Base-by-base conservation (phyloP, 35 echinoderm and acorn worm genomes). In the Apostichopus japonicus region DNA sequence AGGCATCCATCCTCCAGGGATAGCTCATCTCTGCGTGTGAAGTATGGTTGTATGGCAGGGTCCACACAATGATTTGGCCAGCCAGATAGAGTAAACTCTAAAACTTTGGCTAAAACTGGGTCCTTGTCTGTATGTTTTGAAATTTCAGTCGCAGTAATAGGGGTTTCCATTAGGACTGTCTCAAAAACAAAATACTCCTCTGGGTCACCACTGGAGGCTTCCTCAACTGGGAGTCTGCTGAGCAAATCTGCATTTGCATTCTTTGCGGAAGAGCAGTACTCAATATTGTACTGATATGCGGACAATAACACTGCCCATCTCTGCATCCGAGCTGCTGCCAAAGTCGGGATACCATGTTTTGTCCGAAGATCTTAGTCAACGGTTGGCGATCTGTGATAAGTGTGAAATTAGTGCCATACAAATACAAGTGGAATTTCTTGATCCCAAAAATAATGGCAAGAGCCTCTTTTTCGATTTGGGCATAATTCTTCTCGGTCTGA, bases 371-470 rank as follows among this genome's bases (percentile, higher is more conserved):
- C 27, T 33, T 87, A 6, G 93, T 87, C 9, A 96, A 27, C 9
- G 88, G 92, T 86, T 92, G 93, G 23, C 93, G 95, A 80, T 96
- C 92, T 0, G 95, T 96, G 8, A 67, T 56, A 6, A 91, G 81
- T 10, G 58, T 9, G 76, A 96, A 93, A 87, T 25, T 8, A 33
- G 27, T 33, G 27, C 92, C 92, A 67, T 82, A 96, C 21, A 96
- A 54, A 56, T 96, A 94, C 77, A 56, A 62, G 80, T 94, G 95
- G 51, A 91, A 96, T 71, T 91, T 79, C 54, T 96, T 95, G 5
- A 91, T 87, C 6, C 79, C 88, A 21, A 93, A 91, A 5, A 96
- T 81, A 8, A 96, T 87, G 14, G 95, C 79, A 25, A 93, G 56
- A 16, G 91, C 92, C 51, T 96, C 92, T 53, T 91, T 91, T 33